A percentile compares a stretch with the other conserved stretches of the same genome.
phyloP scores from a whole-genome alignment of 2,888 invertebrate genomes.

The Miltochrista miniata region DNA sequence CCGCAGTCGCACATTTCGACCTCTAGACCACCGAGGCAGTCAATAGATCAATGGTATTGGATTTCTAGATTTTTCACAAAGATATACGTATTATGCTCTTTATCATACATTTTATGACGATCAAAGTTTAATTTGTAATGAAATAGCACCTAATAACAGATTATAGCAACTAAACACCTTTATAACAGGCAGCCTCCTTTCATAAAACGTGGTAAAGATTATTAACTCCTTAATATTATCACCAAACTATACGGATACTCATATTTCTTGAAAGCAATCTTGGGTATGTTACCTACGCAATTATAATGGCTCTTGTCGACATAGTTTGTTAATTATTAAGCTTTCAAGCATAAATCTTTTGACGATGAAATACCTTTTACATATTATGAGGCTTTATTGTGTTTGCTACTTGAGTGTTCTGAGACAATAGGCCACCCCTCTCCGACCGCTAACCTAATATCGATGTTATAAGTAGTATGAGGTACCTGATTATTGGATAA shows the following conservation, averaged over 20 bases:
- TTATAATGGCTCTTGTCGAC: constrained; percentile 19
- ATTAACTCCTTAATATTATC: constrained; percentile 18
- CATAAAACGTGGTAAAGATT: neutral
- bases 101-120: constrained; percentile 11
- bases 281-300: constrained; percentile 11
- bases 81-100: no score
- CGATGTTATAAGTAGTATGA: no score
- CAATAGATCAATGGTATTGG: no score
- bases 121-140: constrained; percentile 1
- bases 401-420: neutral
- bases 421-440: neutral
- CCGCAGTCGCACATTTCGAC: no score
- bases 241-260: constrained; percentile 16
- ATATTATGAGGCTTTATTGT: neutral
- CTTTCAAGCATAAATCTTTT: constrained; percentile 25
- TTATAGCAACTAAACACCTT: neutral
- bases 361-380: constrained; percentile 20
- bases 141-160: constrained; percentile 12
- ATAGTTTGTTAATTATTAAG: constrained; percentile 22
- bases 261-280: constrained; percentile 19
- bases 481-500: no score
- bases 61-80: no score
- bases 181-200: neutral
- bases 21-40: no score
- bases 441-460: neutral